Evolutionary conservation across 2,888 invertebrate genomes (phyloP).

Genomic region (Limnephilus marmoratus): DNA sequence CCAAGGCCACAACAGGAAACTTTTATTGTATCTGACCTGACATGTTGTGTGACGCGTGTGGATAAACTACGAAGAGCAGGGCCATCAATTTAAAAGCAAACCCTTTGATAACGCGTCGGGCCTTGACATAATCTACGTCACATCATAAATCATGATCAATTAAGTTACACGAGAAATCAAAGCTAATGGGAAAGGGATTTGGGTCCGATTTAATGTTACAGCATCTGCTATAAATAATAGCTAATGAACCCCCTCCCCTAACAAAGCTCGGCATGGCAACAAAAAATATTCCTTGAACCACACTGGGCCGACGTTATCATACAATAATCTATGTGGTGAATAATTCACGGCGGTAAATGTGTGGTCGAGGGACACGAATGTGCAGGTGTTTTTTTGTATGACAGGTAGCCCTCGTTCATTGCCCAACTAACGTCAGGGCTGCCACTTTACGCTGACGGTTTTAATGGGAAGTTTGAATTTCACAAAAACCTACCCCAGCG

Average conservation of each 20-base stretch:
- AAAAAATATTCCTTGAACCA: not conserved
- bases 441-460: not conserved
- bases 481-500: not conserved
- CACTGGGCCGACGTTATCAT: conserved; percentile 9
- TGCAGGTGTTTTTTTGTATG: conserved; percentile 42
- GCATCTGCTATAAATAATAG: conserved; percentile 4
- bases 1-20: not conserved
- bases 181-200: conserved; percentile 18
- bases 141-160: conserved; percentile 24
- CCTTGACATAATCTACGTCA: not conserved
- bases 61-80: not conserved
- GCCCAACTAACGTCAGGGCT: conserved; percentile 4
- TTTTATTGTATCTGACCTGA: not conserved
- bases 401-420: conserved; percentile 40
- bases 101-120: not conserved
- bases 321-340: not conserved
- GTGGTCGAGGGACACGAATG: not conserved
- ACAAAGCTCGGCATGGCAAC: not conserved
- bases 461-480: not conserved
- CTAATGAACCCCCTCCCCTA: not conserved
- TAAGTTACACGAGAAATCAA: conserved; percentile 26
- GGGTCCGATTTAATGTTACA: not conserved
- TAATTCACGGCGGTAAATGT: conserved; percentile 23
- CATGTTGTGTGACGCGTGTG: not conserved
- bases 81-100: not conserved